Evolutionary conservation across 2,113 vertebrate genomes (phyloP).

Genomic region (Trochalopteron elliotii): DNA sequence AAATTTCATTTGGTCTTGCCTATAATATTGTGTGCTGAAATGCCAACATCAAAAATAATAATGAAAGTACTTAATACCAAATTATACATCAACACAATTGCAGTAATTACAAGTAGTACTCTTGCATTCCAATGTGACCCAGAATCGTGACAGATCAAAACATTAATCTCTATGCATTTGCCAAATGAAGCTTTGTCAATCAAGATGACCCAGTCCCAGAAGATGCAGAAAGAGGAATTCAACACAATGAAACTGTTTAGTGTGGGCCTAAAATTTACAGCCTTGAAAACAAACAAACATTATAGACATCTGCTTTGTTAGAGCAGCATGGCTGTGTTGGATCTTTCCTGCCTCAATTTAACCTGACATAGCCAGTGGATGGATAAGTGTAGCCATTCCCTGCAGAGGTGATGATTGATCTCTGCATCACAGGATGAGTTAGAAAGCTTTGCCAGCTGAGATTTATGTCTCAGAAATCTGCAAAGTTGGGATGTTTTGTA

Average conservation of each 20-base stretch:
- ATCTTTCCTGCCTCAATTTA: not conserved
- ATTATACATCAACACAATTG: not conserved
- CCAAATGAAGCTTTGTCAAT: not conserved
- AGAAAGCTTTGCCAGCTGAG: not conserved
- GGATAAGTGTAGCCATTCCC: not conserved
- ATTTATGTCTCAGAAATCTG: not conserved
- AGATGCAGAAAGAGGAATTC: not conserved
- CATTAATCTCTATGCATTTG: not conserved
- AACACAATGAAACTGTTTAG: not conserved
- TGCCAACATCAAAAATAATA: not conserved
- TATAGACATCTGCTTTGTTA: not conserved
- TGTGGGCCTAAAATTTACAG: not conserved
- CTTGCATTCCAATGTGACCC: not conserved
- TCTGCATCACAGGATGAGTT: not conserved
- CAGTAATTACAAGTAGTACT: not conserved
- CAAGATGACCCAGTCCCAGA: not conserved
- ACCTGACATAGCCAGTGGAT: not conserved
- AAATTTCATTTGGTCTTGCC: not conserved
- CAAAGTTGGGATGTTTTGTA: not conserved
- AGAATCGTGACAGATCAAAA: not conserved
- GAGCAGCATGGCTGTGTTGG: not conserved
- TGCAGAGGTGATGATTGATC: not conserved
- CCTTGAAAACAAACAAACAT: not conserved
- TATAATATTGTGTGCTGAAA: not conserved
- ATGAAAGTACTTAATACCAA: not conserved